Evolutionary conservation across 2,113 vertebrate genomes (phyloP), one percentile per base, ranked within the genome.

Genomic region (Cyprinus carpio): DNA sequence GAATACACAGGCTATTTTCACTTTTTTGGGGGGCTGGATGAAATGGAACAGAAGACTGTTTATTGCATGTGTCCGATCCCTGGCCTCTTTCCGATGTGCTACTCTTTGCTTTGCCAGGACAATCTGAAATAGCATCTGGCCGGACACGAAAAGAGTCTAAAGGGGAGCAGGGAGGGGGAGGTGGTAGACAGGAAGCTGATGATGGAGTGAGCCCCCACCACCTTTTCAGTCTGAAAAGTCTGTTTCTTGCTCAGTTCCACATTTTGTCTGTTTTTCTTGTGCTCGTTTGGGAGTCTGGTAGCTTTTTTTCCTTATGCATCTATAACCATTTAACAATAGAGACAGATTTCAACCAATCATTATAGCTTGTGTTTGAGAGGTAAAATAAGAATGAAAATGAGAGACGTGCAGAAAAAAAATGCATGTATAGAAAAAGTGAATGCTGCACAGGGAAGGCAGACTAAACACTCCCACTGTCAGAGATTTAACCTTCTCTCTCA

Each of bases 111-210:
- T 92, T 92, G 93, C 95, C 91, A 94, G 94, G 90, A 93, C 90
- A 94, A 95, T 96, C 90, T 92, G 95, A 97, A 97, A 97, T 96
- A 97, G 96, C 94, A 93, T 95, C 94, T 94, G 93, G 92, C 92
- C 94, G 95, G 96, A 95, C 94, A 96, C 95, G 95, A 96, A 96
- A 94, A 93, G 89, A 89, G 91, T 92, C 90, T 56, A 79, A 31
- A 56, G 46, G 46, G 81, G 54, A 79, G 34, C 43, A 25, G 76
- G 75, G 37, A 25, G 62, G 76, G 69, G 58, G 83, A n/a, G 51
- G 72, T 75, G 84, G 87, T 75, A 78, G 90, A 87, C 93, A 93
- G 93, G 93, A 95, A 94, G 92, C 90, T 86, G 90, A 92, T 92
- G 92, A 93, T 94, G 89, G 89, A 91, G 87, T 87, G 84, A 43